Evolutionary conservation across 2,888 invertebrate genomes (phyloP).

Genomic region (Tenthredo mesomela): DNA sequence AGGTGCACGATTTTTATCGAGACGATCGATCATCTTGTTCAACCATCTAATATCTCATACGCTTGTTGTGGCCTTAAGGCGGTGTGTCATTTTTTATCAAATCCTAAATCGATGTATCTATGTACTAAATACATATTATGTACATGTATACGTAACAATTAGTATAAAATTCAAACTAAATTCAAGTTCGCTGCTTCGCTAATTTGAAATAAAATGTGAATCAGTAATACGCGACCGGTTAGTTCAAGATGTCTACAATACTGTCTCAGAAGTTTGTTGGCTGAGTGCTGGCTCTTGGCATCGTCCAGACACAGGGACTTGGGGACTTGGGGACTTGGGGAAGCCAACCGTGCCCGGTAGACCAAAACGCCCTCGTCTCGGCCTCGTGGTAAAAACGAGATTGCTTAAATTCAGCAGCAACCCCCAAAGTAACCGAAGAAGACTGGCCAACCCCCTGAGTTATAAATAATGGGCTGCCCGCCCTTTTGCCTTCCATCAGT

Average conservation of each 20-base stretch:
- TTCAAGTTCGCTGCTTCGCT: neutral
- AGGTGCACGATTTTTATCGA: slow-evolving; percentile 38
- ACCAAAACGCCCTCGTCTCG: slow-evolving; percentile 67
- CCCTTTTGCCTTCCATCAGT: slow-evolving; percentile 58
- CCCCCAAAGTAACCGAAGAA: slow-evolving; percentile 60
- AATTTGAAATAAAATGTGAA: neutral
- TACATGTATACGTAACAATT: neutral
- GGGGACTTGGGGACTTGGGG: slow-evolving; percentile 33
- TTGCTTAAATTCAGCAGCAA: slow-evolving; percentile 61
- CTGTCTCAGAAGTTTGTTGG: slow-evolving; percentile 16
- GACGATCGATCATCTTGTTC: slow-evolving; percentile 30
- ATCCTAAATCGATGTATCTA: neutral
- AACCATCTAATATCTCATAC: slow-evolving; percentile 34
- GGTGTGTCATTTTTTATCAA: slow-evolving; percentile 31
- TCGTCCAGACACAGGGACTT: slow-evolving; percentile 10
- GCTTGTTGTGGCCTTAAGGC: slow-evolving; percentile 15
- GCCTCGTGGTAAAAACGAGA: slow-evolving; percentile 58
- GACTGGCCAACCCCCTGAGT: slow-evolving; percentile 66
- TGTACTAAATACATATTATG: too few species aligned
- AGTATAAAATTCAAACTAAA: neutral
- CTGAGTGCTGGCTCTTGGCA: slow-evolving; percentile 27
- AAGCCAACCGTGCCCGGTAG: slow-evolving; percentile 62
- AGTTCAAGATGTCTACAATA: neutral
- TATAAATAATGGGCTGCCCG: slow-evolving; percentile 68
- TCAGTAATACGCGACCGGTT: slow-evolving; percentile 25